A percentile compares a stretch with the other conserved stretches of the same genome.
Evolutionary conservation across 2,797 vertebrate genomes (phyloP).

Genomic region (Poecilia gillii): DNA sequence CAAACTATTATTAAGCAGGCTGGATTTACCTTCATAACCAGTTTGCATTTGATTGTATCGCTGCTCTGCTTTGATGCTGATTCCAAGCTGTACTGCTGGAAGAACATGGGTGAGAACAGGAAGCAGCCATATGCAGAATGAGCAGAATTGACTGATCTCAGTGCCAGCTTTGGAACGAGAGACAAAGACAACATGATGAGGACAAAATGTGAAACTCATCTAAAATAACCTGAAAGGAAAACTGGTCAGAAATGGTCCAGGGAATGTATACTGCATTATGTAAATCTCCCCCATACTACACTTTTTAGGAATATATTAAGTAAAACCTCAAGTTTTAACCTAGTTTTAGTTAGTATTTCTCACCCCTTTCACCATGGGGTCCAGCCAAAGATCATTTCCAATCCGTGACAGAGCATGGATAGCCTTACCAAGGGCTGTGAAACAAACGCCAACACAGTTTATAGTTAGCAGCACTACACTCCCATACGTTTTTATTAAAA

Average conservation of each 20-base stretch:
- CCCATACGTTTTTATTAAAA: background rate
- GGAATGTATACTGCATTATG: background rate
- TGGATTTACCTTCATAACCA: slow-evolving; percentile 86
- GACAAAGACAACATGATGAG: background rate
- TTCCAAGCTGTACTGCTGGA: slow-evolving; percentile 85
- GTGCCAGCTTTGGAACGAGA: slow-evolving; percentile 81
- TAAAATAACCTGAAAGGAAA: background rate
- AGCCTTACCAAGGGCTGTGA: slow-evolving; percentile 88
- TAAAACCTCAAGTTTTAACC: background rate
- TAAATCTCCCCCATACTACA: background rate
- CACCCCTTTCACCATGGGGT: slow-evolving; percentile 89
- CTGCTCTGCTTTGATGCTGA: slow-evolving; percentile 43
- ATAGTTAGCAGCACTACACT: background rate
- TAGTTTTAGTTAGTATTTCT: slow-evolving; percentile 54
- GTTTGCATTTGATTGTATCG: slow-evolving; percentile 82
- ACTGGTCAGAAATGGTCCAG: background rate
- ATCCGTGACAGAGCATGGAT: slow-evolving; percentile 88
- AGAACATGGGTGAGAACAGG: slow-evolving; percentile 91
- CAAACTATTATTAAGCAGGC: background rate
- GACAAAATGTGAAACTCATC: background rate
- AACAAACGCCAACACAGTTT: slow-evolving; percentile 19
- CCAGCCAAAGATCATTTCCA: slow-evolving; percentile 91
- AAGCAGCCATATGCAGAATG: slow-evolving; percentile 90
- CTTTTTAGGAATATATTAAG: background rate
- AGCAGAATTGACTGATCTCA: slow-evolving; percentile 88